Evolutionary conservation across 2,113 vertebrate genomes (phyloP), one percentile per base, ranked within the genome.

Genomic region (Sinocyclocheilus rhinocerous): DNA sequence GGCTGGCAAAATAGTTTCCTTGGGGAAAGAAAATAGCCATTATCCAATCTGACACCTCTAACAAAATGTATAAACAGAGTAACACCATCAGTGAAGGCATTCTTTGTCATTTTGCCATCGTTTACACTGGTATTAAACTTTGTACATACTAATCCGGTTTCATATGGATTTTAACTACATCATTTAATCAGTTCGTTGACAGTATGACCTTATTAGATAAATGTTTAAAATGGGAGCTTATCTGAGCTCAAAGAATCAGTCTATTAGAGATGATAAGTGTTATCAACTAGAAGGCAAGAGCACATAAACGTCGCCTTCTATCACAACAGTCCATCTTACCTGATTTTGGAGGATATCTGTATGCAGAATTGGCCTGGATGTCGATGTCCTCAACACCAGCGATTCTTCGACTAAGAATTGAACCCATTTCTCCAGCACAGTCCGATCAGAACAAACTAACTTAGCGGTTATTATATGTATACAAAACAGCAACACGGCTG

Each of bases 1-100:
- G 98, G 63, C 97, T 98, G 1, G 98, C 98, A 92, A 99, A 99
- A 92, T 99, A 99, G 94, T 98, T 99, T 85, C 98, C 98, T 99
- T 92, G 36, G 59, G 87, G 87, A 11, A 24, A 29, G 55, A 59
- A 76, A 80, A 75, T 2, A 39, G 39, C 8, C 55, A 8, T 63
- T 52, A 55, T 22, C 2, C 11, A 83, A 55, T 33, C 4, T 18
- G 63, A 52, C 9, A 11, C 18, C 8, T 67, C 2, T 6, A 29
- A 20, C 0, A 1, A 69, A 81, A 76, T 33, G 15, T 33, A 33
- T 33, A 3, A 42, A 22, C 36, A 42, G 1, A 50, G 50, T 0
- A 50, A 76, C n/a, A 48, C 4, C 4, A 24, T 48, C 18, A 75
- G 11, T 45, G 0, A 33, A 29, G 26, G 26, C 63, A 29, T 18